A percentile compares a stretch with the other conserved stretches of the same genome.
These are phyloP conservation scores for Paralvinella palmiformis DNA, from an alignment of 1,140 invertebrate genomes.

Conservation along the genomic window DNA sequence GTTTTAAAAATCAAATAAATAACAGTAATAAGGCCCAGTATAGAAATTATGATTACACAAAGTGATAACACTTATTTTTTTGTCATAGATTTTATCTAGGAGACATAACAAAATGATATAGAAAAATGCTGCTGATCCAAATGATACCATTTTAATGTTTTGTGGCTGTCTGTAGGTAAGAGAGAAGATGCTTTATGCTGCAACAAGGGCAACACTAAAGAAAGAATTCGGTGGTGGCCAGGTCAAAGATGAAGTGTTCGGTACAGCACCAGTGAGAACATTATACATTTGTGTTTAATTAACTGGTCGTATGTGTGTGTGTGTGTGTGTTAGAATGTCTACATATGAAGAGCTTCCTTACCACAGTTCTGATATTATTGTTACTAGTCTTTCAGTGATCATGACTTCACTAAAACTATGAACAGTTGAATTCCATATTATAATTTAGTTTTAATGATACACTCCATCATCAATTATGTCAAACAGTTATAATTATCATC, in stretches of 20 bases:
- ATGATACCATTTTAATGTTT: not conserved
- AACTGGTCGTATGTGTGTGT: not conserved
- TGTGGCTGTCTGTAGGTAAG: conserved; percentile 51
- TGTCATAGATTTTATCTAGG: not conserved
- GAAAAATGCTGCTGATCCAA: not conserved
- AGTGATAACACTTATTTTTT: not conserved
- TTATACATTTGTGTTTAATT: not conserved
- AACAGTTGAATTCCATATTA: not conserved
- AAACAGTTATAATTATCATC: no score
- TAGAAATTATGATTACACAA: not conserved
- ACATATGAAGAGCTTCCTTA: not conserved
- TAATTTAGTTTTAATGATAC: not conserved
- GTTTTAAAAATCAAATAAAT: not conserved
- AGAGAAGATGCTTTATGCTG: conserved; percentile 98
- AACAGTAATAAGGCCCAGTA: not conserved
- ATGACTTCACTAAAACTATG: no score
- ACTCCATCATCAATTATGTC: no score
- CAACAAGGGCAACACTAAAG: conserved; percentile 95
- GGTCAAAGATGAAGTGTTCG: conserved; percentile 89
- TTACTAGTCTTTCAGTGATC: no score
- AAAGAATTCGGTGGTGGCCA: conserved; percentile 85
- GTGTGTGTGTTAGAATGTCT: not conserved
- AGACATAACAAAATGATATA: not conserved
- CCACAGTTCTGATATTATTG: no score
- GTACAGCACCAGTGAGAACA: conserved; percentile 62